Evolutionary conservation across 2,113 vertebrate genomes (phyloP).

Genomic region (Smithornis capensis): DNA sequence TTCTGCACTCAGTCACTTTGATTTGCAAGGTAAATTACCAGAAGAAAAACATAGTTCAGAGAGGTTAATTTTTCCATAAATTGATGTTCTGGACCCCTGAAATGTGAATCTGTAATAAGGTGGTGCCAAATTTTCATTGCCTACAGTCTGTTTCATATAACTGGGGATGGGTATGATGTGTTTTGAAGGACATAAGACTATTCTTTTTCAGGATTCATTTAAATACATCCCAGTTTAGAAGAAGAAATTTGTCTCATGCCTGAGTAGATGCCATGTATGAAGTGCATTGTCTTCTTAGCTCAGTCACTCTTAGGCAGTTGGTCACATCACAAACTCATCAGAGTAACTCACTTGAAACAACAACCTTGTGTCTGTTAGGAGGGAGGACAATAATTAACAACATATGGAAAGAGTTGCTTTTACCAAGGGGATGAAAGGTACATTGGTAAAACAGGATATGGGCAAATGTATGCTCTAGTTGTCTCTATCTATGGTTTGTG

Average conservation of each 20-base stretch:
- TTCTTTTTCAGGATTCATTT: background rate
- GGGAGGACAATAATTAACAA: slow-evolving; percentile 10
- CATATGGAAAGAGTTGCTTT: slow-evolving; percentile 18
- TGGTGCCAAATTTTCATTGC: background rate
- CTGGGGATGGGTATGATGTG: background rate
- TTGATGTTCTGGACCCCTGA: background rate
- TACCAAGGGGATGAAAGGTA: slow-evolving; percentile 45
- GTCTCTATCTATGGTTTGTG: slow-evolving; percentile 37
- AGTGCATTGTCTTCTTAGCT: background rate
- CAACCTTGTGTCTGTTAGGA: background rate
- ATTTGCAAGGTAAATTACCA: background rate
- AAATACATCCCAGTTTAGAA: background rate
- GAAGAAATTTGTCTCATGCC: background rate
- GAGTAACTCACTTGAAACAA: background rate
- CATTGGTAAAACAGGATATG: slow-evolving; percentile 46
- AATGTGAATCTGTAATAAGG: background rate
- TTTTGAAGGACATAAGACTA: background rate
- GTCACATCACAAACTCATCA: background rate
- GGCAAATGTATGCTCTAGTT: slow-evolving; percentile 27
- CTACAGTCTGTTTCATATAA: background rate
- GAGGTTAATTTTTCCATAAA: background rate
- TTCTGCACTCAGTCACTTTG: background rate
- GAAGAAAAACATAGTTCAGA: background rate
- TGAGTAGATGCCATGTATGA: background rate
- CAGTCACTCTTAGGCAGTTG: background rate